phyloP scores from a whole-genome alignment of 2,113 vertebrate species.

The Misgurnus mizolepis region DNA sequence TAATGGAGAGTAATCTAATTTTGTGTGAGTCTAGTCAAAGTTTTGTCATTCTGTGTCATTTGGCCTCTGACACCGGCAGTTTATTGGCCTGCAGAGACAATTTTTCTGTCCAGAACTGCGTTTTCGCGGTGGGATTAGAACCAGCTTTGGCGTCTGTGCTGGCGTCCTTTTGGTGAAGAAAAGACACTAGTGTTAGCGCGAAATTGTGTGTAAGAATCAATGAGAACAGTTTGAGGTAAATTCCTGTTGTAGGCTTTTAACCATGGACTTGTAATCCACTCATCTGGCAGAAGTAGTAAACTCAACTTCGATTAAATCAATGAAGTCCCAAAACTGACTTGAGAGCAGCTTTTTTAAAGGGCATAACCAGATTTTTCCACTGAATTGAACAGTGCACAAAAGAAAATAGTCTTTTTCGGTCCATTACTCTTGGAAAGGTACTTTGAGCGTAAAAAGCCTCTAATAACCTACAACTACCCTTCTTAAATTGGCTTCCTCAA shows the following conservation, averaged over 20 bases:
- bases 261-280: conserved; percentile 9
- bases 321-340: background rate
- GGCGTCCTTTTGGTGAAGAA: too few relatives aligned
- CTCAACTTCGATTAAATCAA: background rate
- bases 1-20: too few relatives aligned
- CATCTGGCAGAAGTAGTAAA: background rate
- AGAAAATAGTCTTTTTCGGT: background rate
- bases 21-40: too few relatives aligned
- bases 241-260: conserved; percentile 1
- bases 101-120: too few relatives aligned
- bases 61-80: too few relatives aligned
- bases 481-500: background rate
- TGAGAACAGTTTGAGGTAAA: background rate
- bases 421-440: conserved; percentile 24
- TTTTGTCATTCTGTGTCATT: too few relatives aligned
- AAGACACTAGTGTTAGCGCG: too few relatives aligned
- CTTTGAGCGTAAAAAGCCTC: background rate
- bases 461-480: background rate
- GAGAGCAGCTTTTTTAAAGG: conserved; percentile 9
- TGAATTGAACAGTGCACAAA: conserved; percentile 9
- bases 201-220: background rate
- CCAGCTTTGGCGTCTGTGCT: too few relatives aligned
- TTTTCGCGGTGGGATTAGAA: too few relatives aligned
- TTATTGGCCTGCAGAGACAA: too few relatives aligned
- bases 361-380: conserved; percentile 38